Base-by-base conservation (phyloP, 2,113 vertebrate species). In the Gasterosteus aculeatus region DNA sequence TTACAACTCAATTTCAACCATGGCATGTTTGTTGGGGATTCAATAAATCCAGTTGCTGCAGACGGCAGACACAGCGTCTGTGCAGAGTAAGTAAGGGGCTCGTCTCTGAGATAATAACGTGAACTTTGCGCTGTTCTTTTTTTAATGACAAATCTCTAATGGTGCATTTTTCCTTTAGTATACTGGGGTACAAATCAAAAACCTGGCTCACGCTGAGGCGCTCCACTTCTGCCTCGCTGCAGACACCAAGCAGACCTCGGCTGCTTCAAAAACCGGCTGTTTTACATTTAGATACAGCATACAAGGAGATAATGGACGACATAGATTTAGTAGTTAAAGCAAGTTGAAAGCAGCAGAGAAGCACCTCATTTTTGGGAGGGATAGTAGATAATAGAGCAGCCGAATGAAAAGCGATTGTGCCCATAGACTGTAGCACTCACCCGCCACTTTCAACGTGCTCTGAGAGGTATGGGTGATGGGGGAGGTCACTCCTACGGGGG, bases 391-490 rank as follows among this genome's bases (percentile, higher is more conserved):
- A 58, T 46, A 44, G 15, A 22, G 44, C 3, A 29, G 7, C 42
- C 3, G 46, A 4, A 63, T 35, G 26, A n/a, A 49, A 38, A 31
- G 12, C 22, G 14, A 42, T 35, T 2, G 57, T 12, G 70, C 0
- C 14, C 7, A 5, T 0, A 26, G n/a, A 7, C 39, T 38, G 35
- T 38, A 7, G 35, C 5, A 38, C 93, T 95, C 59, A 98, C 97
- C 96, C 95, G 96, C 96, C 0, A 98, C 96, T 92, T 95, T 99
- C 62, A 98, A 94, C 77, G 95, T 87, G 64, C 95, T 95, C 90
- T 97, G 97, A 18, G 97, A 97, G 0, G 95, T 97, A 59, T 99
- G 97, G 39, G 98, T 98, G 87, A 99, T 99, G 62, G 98, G 98
- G 2, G 97, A 98, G 1, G 98, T 99, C 76, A 99, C 95, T 0